Conservation (phyloP, 1,140 invertebrate species). For the Trichogramma pretiosum region DNA sequence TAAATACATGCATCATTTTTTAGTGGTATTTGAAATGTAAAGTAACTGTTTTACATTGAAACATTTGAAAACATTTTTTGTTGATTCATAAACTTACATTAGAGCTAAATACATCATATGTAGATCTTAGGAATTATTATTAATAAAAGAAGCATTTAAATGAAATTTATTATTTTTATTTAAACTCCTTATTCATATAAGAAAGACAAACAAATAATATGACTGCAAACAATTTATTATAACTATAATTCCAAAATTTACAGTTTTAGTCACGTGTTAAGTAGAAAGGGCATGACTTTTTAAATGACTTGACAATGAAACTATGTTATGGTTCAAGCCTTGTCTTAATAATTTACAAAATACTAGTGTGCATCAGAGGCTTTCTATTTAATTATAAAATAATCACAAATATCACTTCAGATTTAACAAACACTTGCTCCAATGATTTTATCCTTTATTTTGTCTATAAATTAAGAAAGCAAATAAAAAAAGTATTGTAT, state of each 20-base stretch:
- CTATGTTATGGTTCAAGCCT: too few relatives aligned
- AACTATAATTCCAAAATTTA: slow-evolving; percentile 16
- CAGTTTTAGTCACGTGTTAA: slow-evolving; percentile 10
- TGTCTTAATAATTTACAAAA: too few relatives aligned
- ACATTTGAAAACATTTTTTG: neutral
- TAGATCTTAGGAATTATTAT: slow-evolving; percentile 11
- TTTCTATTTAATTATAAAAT: too few relatives aligned
- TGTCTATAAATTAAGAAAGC: too few relatives aligned
- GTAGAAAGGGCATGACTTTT: too few relatives aligned
- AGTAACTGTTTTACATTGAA: slow-evolving; percentile 9
- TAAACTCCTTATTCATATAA: neutral
- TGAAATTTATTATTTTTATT: slow-evolving; percentile 14
- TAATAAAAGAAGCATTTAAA: slow-evolving; percentile 32
- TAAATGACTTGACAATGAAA: too few relatives aligned
- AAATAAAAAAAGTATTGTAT: too few relatives aligned
- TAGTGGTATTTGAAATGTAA: slow-evolving; percentile 14
- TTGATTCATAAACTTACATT: slow-evolving; percentile 8
- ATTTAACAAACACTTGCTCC: too few relatives aligned
- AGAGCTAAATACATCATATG: slow-evolving; percentile 5
- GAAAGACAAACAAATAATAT: slow-evolving; percentile 12
- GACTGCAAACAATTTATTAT: slow-evolving; percentile 22
- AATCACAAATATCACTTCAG: too few relatives aligned
- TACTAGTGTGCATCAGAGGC: too few relatives aligned
- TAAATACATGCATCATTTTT: slow-evolving; percentile 9
- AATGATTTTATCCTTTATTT: too few relatives aligned